These are phyloP conservation scores for Pseudonaja textilis DNA, from an alignment of 2,113 vertebrate genomes.

Conservation along the genomic window DNA sequence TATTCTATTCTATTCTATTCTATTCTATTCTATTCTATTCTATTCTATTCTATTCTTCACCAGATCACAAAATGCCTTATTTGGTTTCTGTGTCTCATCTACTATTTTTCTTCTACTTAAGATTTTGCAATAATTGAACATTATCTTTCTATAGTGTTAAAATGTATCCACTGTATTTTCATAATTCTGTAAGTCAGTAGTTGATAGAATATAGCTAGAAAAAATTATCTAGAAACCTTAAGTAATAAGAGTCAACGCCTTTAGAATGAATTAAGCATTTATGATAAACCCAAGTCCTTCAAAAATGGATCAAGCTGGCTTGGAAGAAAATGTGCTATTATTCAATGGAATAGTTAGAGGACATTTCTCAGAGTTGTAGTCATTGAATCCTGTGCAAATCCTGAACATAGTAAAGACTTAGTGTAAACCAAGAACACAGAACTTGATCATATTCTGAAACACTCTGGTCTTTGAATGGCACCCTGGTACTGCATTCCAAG, in stretches of 20 bases:
- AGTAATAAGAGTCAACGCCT: background rate
- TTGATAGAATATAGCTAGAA: background rate
- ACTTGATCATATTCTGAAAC: background rate
- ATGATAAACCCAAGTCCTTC: background rate
- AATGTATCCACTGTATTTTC: background rate
- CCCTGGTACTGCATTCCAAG: background rate
- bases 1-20: no score
- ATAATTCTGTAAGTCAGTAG: fast-evolving
- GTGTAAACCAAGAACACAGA: background rate
- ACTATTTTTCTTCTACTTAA: background rate
- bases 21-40: no score
- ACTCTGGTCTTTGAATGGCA: background rate
- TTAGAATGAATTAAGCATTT: background rate
- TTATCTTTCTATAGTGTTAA: background rate
- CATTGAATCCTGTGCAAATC: background rate
- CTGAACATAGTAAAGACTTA: background rate
- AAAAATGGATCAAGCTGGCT: background rate
- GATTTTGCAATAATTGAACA: background rate
- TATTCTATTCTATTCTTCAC: background rate
- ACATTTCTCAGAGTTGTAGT: background rate
- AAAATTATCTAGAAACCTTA: background rate
- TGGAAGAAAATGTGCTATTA: background rate
- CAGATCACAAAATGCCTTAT: background rate
- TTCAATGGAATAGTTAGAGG: background rate
- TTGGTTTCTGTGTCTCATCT: background rate